Percentiles rank a stretch among this genome's conserved stretches.
phyloP scores from a whole-genome alignment of 2,113 vertebrate genomes.

The Lepus americanus region DNA sequence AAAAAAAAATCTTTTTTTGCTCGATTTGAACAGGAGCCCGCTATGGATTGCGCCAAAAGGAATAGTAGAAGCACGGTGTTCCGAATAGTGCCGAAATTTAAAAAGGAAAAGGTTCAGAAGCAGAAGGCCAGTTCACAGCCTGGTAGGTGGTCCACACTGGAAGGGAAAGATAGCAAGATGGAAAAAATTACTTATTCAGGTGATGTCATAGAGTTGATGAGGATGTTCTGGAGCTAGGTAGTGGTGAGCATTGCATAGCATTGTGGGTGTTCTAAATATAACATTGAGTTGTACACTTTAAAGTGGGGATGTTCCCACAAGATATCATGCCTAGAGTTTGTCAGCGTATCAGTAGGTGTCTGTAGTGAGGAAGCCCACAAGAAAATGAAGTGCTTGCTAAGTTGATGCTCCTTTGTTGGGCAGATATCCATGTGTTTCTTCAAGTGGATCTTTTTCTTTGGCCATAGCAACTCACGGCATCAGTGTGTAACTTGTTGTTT shows the following conservation, averaged over 20 bases:
- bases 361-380: background rate
- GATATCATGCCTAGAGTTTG: background rate
- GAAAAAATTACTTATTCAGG: background rate
- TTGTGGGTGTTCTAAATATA: background rate
- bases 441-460: background rate
- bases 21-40: slow-evolving; percentile 92
- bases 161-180: slow-evolving; percentile 17
- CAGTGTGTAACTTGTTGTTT: background rate
- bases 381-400: background rate
- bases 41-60: slow-evolving; percentile 97
- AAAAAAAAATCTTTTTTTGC: slow-evolving; percentile 23
- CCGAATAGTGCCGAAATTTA: slow-evolving; percentile 99
- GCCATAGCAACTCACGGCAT: background rate
- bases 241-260: background rate
- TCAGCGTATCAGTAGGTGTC: too few relatives aligned
- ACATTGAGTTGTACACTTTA: background rate
- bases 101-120: slow-evolving; percentile 96
- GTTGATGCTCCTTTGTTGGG: background rate
- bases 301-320: background rate
- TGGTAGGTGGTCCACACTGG: slow-evolving; percentile 90
- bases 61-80: slow-evolving; percentile 97
- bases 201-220: background rate
- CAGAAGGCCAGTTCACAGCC: slow-evolving; percentile 94
- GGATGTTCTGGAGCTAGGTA: background rate
- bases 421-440: background rate